phyloP scores from a whole-genome alignment of 2,113 vertebrate species.

The Callipepla californica region DNA sequence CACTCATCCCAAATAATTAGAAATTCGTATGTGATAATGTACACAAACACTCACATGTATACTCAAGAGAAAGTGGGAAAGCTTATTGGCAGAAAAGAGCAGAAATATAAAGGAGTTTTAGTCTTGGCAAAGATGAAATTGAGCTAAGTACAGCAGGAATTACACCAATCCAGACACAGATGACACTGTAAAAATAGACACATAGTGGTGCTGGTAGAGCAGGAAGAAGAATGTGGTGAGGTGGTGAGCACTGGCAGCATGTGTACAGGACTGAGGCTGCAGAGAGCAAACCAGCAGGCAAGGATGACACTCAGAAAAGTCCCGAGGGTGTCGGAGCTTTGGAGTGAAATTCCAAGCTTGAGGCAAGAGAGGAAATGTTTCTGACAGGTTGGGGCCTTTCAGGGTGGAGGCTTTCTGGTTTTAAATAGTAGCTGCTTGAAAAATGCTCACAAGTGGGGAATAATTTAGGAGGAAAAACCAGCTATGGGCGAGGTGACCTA shows the following conservation, averaged over 20 bases:
- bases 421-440: constrained; percentile 46
- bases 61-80: not conserved
- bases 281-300: not conserved
- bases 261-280: not conserved
- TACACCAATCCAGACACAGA: not conserved
- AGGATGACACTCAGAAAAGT: constrained; percentile 12
- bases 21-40: constrained; percentile 1
- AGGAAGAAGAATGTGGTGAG: not conserved
- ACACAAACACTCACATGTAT: not conserved
- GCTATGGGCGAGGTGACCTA: not conserved
- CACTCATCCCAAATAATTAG: not conserved
- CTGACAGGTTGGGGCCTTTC: constrained; percentile 56
- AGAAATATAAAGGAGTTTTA: not conserved
- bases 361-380: constrained; percentile 61
- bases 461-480: constrained; percentile 16
- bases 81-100: constrained; percentile 9
- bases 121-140: not conserved
- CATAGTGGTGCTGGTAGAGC: not conserved
- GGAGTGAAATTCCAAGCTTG: constrained; percentile 55
- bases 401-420: constrained; percentile 52
- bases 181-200: not conserved
- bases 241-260: not conserved
- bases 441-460: constrained; percentile 34
- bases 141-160: not conserved
- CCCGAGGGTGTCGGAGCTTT: constrained; percentile 13